Evolutionary conservation across 2,797 vertebrate genomes (phyloP), one percentile per base, ranked within the genome.

Genomic region (Gymnothorax reevesii): DNA sequence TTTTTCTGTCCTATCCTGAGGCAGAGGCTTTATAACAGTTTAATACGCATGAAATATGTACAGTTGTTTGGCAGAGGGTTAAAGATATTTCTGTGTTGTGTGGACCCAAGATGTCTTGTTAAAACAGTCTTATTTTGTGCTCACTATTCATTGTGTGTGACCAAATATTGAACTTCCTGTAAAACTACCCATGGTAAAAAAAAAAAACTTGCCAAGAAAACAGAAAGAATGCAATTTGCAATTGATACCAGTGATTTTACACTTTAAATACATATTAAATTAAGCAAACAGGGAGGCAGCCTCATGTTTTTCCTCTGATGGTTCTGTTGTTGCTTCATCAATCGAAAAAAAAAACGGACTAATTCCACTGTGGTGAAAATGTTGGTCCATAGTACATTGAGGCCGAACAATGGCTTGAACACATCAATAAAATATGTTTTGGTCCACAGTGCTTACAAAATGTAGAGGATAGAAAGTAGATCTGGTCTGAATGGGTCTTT

Each of bases 31-130:
- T 66, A 49, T 60, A 84, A 84, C 83, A 20, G 49, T 54, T 83
- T 64, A 52, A 64, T 52, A 60, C 33, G 54, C 42, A 84, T 84
- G 69, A 84, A 84, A 69, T 84, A 84, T 84, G 62, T 33, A 62
- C 49, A 25, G 64, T 84, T 15, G 64, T 84, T 15, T 84, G 62
- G 83, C 49, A 49, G 0, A 3, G 52, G 49, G 71, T 20, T 66
- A 62, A 25, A 15, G 17, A n/a, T 71, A 71, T 25, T 69, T n/a
- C 5, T 69, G 25, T 25, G 64, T 9, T 7, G 6, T 64, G 22
- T 25, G 22, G 64, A 69, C 4, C 7, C 64, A 5, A 8, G 20
- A 69, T 69, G 25, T n/a, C 22, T n/a, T 2, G 25, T 69, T 20
- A 69, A 69, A 25, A n/a, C 64, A 7, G 25, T 69, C 22, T 69